A percentile compares a stretch with the other conserved stretches of the same genome.
Conservation (phyloP, 2,113 vertebrate species). For the Ondatra zibethicus region DNA sequence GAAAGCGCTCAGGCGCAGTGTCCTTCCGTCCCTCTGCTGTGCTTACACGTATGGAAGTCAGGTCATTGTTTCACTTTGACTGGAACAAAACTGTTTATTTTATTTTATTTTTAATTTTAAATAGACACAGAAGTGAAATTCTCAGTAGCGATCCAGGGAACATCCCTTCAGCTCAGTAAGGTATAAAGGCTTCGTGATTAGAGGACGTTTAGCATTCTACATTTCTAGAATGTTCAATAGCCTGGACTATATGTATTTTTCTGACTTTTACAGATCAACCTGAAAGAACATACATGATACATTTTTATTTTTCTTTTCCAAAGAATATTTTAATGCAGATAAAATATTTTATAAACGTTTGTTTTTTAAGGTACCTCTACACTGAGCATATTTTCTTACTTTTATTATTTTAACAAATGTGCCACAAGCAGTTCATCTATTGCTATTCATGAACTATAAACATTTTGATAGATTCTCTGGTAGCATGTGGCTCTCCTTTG, state of each 20-base stretch:
- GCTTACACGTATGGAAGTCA: background rate
- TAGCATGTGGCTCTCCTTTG: slow-evolving; percentile 57
- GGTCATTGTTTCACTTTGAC: background rate
- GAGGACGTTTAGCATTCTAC: background rate
- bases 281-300: background rate
- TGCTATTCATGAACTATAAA: slow-evolving; percentile 60
- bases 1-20: background rate
- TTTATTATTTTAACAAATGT: slow-evolving; percentile 80
- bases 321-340: slow-evolving; percentile 75
- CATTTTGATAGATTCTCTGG: slow-evolving; percentile 54
- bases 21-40: background rate
- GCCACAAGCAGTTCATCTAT: slow-evolving; percentile 77
- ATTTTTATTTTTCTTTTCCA: slow-evolving; percentile 67
- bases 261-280: slow-evolving; percentile 62
- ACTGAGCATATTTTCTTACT: slow-evolving; percentile 74
- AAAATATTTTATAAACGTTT: slow-evolving; percentile 63
- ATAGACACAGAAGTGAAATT: slow-evolving; percentile 50
- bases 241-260: background rate
- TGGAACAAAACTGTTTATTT: slow-evolving; percentile 31
- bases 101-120: background rate
- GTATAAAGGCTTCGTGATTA: background rate
- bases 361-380: slow-evolving; percentile 75
- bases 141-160: slow-evolving; percentile 19
- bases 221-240: background rate
- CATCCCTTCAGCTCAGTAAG: background rate